Base-by-base conservation (phyloP, 2,888 invertebrate species). In the Ditylenchus weischeri region DNA sequence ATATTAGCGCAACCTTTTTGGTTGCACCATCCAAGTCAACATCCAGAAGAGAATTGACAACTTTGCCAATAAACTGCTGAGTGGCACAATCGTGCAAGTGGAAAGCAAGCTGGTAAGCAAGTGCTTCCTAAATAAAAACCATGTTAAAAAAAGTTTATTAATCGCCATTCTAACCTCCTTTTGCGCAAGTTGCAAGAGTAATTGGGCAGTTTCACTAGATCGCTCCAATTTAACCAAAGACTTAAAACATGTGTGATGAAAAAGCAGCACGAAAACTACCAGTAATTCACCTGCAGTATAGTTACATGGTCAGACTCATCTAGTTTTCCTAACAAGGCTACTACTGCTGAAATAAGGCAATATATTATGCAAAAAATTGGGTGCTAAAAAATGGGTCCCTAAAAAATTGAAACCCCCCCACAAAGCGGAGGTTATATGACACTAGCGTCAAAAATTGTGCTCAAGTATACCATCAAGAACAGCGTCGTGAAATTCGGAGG, bases 51-150 rank as follows among this genome's bases (percentile, higher is more conserved):
- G 36, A 36, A 13, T 11, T 15, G 36, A 13, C 13, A 11, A 65
- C 29, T 62, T 65, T 65, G 35, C 21, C 35, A 62, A 98, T 87
- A 84, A 95, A 95, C 84, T 96, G 93, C 85, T 99, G 98, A 1
- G 95, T 95, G 0, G 96, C 98, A 54, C 93, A 94, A 84, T 99
- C 98, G 83, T 98, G 98, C 77, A 99, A 88, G 87, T 99, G 98
- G 86, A 99, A 99, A 0, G 90, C 94, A 79, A 99, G 94, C 86
- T 99, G 98, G 85, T 93, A 98, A 0, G 94, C 94, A 92, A 96
- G 58, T 18, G 36, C 59, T 8, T 35, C 43, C 43, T 35, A 65
- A 59, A 57, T 23, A 23, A 36, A 47, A 29, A 47, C 57, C 57
- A 35, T 23, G 47, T 65, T 21, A 64, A 10, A n/a, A 48, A 64